Conservation (phyloP, 1,140 invertebrate species). For the Diploscapter pachys region DNA sequence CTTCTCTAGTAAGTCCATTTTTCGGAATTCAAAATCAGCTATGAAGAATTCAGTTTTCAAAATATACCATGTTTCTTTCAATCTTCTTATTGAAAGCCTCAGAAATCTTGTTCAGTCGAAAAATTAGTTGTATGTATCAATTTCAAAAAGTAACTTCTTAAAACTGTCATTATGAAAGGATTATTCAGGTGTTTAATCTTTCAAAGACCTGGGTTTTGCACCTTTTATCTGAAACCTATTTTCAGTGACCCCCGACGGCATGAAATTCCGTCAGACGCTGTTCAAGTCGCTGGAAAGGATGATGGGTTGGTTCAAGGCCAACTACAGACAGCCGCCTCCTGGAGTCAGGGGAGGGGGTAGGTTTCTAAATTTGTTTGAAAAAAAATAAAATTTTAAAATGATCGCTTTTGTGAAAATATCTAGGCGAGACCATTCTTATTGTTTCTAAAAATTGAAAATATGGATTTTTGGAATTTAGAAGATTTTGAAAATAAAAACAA, state of each 20-base stretch:
- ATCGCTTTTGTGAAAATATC: too few relatives aligned
- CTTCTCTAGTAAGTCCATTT: slow-evolving; percentile 65
- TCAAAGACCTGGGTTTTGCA: not conserved
- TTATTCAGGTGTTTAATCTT: not conserved
- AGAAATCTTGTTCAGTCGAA: slow-evolving; percentile 7
- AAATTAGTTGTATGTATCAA: not conserved
- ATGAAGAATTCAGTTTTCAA: not conserved
- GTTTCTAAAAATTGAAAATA: too few relatives aligned
- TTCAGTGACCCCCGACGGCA: slow-evolving; percentile 80
- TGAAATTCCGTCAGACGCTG: slow-evolving; percentile 80
- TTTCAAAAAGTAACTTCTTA: slow-evolving; percentile 8
- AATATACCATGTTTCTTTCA: slow-evolving; percentile 12
- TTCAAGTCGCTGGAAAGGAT: slow-evolving; percentile 79
- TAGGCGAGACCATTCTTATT: too few relatives aligned
- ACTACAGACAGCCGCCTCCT: slow-evolving; percentile 77
- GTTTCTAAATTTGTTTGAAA: too few relatives aligned
- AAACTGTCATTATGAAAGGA: not conserved
- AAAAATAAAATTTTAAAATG: too few relatives aligned
- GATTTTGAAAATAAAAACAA: too few relatives aligned
- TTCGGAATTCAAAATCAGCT: not conserved
- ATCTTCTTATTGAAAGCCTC: slow-evolving; percentile 4
- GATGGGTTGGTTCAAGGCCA: slow-evolving; percentile 95
- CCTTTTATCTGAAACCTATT: slow-evolving; percentile 2
- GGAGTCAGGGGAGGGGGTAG: too few relatives aligned
- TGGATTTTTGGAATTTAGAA: too few relatives aligned